Conservation (phyloP, 1,140 invertebrate species). For the Drosophila melanica region DNA sequence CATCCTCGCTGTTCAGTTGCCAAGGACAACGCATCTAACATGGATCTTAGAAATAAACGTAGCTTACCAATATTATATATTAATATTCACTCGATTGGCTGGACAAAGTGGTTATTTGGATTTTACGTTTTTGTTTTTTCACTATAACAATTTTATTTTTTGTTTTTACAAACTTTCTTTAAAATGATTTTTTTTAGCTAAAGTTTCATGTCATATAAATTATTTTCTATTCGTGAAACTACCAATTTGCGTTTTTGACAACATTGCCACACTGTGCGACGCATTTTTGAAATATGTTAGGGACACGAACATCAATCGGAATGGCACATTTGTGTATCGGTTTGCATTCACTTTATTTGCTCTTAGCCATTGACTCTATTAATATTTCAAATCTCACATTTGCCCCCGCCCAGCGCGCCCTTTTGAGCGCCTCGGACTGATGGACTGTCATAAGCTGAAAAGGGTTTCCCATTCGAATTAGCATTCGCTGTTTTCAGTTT, state of each 20-base stretch:
- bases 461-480: conserved; percentile 53
- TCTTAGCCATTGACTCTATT: conserved; percentile 35
- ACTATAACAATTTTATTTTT: no score
- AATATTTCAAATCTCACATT: conserved; percentile 51
- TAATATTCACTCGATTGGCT: no score
- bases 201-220: no score
- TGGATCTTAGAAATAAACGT: no score
- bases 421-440: neutral
- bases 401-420: neutral
- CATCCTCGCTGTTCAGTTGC: no score
- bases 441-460: conserved; percentile 1
- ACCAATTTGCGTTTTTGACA: neutral
- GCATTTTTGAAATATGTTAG: conserved; percentile 47
- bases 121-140: no score
- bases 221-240: no score
- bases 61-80: no score
- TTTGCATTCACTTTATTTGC: conserved; percentile 19
- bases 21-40: no score
- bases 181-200: no score
- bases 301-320: conserved; percentile 61
- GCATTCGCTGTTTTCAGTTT: neutral
- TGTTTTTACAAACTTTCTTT: no score
- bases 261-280: conserved; percentile 4
- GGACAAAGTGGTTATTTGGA: no score
- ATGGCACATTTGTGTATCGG: conserved; percentile 30